A percentile compares a stretch with the other conserved stretches of the same genome.
Evolutionary conservation across 2,113 vertebrate species (phyloP).

Genomic region (Larimichthys polyactis): DNA sequence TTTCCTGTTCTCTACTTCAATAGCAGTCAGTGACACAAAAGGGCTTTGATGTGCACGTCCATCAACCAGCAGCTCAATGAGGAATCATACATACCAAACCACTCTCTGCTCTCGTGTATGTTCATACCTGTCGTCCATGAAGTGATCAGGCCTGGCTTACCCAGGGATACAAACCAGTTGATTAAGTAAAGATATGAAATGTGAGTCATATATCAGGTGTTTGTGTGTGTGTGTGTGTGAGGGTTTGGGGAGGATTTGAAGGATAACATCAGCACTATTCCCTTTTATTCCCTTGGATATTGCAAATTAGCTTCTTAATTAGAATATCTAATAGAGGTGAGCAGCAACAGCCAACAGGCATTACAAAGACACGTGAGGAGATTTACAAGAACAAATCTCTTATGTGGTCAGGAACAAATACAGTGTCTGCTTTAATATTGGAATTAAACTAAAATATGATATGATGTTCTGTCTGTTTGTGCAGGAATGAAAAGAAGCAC

Average conservation of each 20-base stretch:
- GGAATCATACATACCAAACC: conserved; percentile 67
- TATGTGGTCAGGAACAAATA: background rate
- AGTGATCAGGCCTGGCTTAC: conserved; percentile 20
- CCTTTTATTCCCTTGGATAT: conserved; percentile 38
- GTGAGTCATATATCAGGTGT: conserved; percentile 10
- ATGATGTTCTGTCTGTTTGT: background rate
- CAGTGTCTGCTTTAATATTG: background rate
- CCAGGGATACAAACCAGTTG: conserved; percentile 26
- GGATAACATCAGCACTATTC: conserved; percentile 41
- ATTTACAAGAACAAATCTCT: conserved; percentile 21
- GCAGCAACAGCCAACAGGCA: conserved; percentile 41
- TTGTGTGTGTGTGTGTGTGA: conserved; percentile 1
- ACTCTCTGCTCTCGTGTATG: conserved; percentile 61
- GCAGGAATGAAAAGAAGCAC: conserved; percentile 47
- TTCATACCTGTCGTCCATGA: conserved; percentile 60
- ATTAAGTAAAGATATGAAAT: conserved; percentile 43
- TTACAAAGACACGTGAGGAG: conserved; percentile 46
- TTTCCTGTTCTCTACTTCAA: conserved; percentile 75
- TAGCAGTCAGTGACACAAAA: conserved; percentile 72
- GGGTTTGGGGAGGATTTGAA: conserved; percentile 56
- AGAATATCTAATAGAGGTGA: conserved; percentile 70
- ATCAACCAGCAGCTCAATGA: conserved; percentile 68
- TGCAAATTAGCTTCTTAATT: conserved; percentile 84
- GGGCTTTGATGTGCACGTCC: conserved; percentile 82
- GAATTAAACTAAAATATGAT: conserved; percentile 20